Evolutionary conservation across 2,888 invertebrate species (phyloP), one percentile per base, ranked within the genome.

Genomic region (Megalurothrips usitatus): DNA sequence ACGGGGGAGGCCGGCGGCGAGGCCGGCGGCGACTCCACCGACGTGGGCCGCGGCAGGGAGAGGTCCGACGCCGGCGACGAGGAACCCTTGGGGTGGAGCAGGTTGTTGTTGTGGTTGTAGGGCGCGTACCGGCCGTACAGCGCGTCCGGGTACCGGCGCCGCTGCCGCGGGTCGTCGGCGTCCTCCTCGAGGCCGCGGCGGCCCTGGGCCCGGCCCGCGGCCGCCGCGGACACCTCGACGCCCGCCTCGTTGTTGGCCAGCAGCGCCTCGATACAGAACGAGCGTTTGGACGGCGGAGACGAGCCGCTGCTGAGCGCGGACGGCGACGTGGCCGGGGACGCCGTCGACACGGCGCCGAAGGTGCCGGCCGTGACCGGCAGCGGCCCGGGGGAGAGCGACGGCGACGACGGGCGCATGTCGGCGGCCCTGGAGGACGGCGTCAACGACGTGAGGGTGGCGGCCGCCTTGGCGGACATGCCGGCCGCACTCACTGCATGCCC

Each of bases 181-280:
- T 88, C 84, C 11, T 82, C 83, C 10, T 86, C 85, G 34, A 87
- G 86, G 82, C 85, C 85, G 81, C 87, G 85, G 81, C 87, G 87
- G 83, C 26, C 68, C 26, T 26, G 68, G 26, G 26, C 68, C 19
- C 58, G 19, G 14, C 58, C 58, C 14, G 19, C 58, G 6, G 34
- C 2, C 58, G 58, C 58, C 81, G 80, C 26, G 80, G 48, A 10
- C 49, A 28, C 75, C 75, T 63, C 14, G 81, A 43, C 52, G 63
- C 68, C 82, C 84, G 26, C 83, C 82, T 58, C 83, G 82, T 87
- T 90, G 81, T 92, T 90, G 0, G 95, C 95, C 3, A 97, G 87
- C 3, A 97, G 87, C 0, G 96, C 96, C 85, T 97, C 97, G 84
- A 97, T 97, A 86, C 96, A 96, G 86, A 97, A 97, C 0, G 96